Percentiles rank a stretch among this genome's conserved stretches.
These are phyloP conservation scores for Gymnoscopelus microlampas DNA, from an alignment of 2,797 vertebrate species.

Conservation along the genomic window DNA sequence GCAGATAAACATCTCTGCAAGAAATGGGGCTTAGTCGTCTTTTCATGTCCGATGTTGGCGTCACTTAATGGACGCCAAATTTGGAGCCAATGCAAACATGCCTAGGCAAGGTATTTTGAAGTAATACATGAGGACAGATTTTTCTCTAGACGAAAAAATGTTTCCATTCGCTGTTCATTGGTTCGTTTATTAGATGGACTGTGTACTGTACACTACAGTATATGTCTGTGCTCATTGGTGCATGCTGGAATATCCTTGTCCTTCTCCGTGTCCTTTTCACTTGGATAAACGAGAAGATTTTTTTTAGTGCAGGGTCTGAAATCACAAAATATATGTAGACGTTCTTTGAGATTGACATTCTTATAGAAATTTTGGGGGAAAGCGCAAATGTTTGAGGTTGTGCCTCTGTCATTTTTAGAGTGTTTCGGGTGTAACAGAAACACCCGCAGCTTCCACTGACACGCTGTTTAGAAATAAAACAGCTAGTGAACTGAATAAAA, in stretches of 20 bases:
- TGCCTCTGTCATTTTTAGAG: constrained; percentile 33
- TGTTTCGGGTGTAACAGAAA: constrained; percentile 12
- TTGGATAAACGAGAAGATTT: constrained; percentile 21
- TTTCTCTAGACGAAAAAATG: constrained; percentile 53
- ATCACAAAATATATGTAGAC: constrained; percentile 5
- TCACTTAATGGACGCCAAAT: constrained; percentile 78
- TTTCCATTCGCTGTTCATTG: constrained; percentile 65
- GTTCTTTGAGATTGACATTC: constrained; percentile 8
- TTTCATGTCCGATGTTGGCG: constrained; percentile 85
- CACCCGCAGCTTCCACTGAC: constrained; percentile 15
- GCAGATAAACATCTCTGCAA: constrained; percentile 84
- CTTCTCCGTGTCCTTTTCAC: constrained; percentile 36
- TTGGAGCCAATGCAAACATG: constrained; percentile 85
- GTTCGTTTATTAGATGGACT: constrained; percentile 46
- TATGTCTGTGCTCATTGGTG: constrained; percentile 39
- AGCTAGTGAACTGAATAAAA: constrained; percentile 33
- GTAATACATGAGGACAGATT: constrained; percentile 57
- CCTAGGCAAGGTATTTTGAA: constrained; percentile 74
- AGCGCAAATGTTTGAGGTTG: constrained; percentile 14
- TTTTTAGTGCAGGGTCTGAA: constrained; percentile 13
- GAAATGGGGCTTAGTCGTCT: constrained; percentile 69
- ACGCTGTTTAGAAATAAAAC: constrained; percentile 30
- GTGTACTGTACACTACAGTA: constrained; percentile 2
- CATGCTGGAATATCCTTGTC: constrained; percentile 39
- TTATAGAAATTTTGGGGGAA: constrained; percentile 18